Base-by-base conservation (phyloP, 64 coral and sea anemone species). In the Pachyseris speciosa region DNA sequence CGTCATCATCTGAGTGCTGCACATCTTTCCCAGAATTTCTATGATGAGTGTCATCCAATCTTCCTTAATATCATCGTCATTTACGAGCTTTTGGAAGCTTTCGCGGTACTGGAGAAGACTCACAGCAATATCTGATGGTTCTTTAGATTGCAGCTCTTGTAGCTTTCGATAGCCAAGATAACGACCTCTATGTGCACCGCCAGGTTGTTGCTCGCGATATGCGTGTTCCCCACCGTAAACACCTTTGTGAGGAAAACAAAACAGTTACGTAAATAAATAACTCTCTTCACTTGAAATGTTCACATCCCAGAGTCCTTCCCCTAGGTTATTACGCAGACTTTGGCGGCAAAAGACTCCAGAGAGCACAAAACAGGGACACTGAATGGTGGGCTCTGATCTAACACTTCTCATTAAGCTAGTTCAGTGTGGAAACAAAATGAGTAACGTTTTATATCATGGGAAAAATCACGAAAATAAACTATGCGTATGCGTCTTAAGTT, bases 41-140 rank as follows among this genome's bases (percentile, higher is more conserved):
- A 79, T 78, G 8, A 95, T 49, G 26, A 95, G 29, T 30, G 42
- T 69, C 29, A 95, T 91, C 94, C 94, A 95, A 67, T 95, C 94
- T 59, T 91, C 83, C 29, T 86, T 85, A 6, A 95, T 87, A 19
- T 49, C 44, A 22, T 95, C 94, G 29, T 88, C 84, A 17, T 52
- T 69, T 20, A 95, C 44, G n/a, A 95, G 78, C 15, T 48, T 77
- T 53, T 87, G 75, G 43, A 91, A 95, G 47, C 88, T 91, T 49
- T 91, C 83, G 12, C 83, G 80, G 64, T 53, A 95, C 50, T 60
- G 37, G 19, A 95, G 57, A 20, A 95, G 64, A 9, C 64, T 67
- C 17, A 69, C 64, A 47, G 90, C 94, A 44, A 91, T 89, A 4
- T 91, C 50, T 10, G 88, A 85, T 9, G 94, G 72, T 1, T 85